Evolutionary conservation across 2,888 invertebrate species (phyloP).

Genomic region (Drosophila eohydei): DNA sequence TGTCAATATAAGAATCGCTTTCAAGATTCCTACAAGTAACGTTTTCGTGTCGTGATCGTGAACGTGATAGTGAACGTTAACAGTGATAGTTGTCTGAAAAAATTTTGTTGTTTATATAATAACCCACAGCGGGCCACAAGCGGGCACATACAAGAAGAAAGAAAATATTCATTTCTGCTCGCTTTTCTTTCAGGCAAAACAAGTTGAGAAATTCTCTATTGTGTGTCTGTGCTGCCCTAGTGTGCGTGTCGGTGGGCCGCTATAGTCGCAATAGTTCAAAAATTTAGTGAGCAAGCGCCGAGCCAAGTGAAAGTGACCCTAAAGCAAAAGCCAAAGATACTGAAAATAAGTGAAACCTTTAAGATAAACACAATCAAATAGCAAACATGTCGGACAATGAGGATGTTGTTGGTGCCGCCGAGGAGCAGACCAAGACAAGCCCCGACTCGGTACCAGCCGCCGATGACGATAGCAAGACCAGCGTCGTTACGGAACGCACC

Average conservation of each 20-base stretch:
- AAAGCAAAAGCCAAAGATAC: conserved; percentile 22
- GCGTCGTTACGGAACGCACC: conserved; percentile 65
- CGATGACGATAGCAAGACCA: conserved; percentile 64
- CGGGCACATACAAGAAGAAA: conserved; percentile 29
- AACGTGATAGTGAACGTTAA: conserved; percentile 48
- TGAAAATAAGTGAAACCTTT: conserved; percentile 16
- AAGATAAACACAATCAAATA: conserved; percentile 33
- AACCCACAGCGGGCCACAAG: conserved; percentile 51
- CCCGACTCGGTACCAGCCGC: conserved; percentile 25
- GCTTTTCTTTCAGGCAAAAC: conserved; percentile 68
- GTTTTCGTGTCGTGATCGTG: conserved; percentile 17
- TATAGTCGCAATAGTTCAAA: conserved; percentile 60
- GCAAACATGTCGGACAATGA: conserved; percentile 83
- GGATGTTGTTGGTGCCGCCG: conserved; percentile 73
- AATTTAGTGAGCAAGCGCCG: conserved; percentile 65
- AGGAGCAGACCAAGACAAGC: conserved; percentile 49
- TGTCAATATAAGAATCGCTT: conserved; percentile 14
- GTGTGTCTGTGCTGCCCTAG: conserved; percentile 55
- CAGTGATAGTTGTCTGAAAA: conserved; percentile 40
- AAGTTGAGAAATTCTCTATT: conserved; percentile 58
- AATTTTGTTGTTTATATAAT: conserved; percentile 70
- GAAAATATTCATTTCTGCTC: conserved; percentile 66
- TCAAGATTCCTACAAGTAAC: conserved; percentile 14
- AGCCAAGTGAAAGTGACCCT: conserved; percentile 72
- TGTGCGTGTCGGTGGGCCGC: conserved; percentile 68